Percentiles rank a stretch among this genome's conserved stretches.
These are phyloP conservation scores for Lagopus leucura DNA, from an alignment of 2,113 vertebrate genomes.

Conservation along the genomic window DNA sequence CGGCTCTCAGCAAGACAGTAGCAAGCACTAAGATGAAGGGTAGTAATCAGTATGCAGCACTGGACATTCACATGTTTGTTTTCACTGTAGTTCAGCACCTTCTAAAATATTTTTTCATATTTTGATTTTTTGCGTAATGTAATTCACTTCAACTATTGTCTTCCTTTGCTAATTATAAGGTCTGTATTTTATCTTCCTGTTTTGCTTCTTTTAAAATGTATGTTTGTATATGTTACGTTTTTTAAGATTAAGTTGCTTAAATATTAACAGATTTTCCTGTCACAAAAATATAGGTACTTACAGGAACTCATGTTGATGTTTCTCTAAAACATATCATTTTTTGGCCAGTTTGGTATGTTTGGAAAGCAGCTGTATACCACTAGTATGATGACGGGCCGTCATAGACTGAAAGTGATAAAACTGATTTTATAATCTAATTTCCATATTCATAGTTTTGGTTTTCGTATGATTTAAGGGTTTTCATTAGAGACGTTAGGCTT, in stretches of 20 bases:
- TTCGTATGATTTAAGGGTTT: background rate
- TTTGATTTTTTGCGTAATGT: background rate
- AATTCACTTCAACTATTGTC: background rate
- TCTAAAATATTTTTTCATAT: background rate
- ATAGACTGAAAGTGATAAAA: background rate
- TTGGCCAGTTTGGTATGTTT: background rate
- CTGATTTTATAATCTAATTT: background rate
- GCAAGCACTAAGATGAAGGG: background rate
- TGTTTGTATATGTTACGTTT: accelerated
- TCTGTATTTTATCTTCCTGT: background rate
- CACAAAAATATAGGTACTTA: background rate
- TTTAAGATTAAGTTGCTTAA: background rate
- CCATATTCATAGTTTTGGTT: background rate
- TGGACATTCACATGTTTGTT: background rate
- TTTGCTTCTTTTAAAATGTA: background rate
- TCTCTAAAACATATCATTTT: background rate
- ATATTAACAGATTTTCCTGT: background rate
- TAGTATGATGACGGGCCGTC: background rate
- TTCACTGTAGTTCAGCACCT: background rate
- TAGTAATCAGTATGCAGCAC: background rate
- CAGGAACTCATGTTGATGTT: background rate
- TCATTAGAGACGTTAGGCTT: background rate
- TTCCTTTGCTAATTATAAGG: background rate
- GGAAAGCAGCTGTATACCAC: accelerated
- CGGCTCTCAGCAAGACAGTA: background rate